Conservation (phyloP, 2,888 invertebrate genomes). For the Eristalis arbustorum region DNA sequence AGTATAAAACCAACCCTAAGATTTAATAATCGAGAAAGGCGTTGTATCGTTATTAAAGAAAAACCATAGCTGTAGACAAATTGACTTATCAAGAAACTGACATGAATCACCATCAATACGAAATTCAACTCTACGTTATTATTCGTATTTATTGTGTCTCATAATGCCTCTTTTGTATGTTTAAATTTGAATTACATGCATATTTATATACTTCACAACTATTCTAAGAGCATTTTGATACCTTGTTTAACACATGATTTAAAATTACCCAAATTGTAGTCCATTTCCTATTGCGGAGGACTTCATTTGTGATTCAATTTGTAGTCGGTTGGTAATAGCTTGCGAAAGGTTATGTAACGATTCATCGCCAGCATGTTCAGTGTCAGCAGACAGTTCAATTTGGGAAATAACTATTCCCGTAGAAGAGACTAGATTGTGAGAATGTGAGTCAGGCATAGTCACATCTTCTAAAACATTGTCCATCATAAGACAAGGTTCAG, state of each 20-base stretch:
- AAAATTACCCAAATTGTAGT: slow-evolving; percentile 77
- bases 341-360: slow-evolving; percentile 89
- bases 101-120: no score
- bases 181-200: background rate
- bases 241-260: background rate
- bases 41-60: no score
- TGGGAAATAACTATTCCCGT: slow-evolving; percentile 81
- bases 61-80: no score
- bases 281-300: slow-evolving; percentile 72
- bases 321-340: slow-evolving; percentile 87
- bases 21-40: no score
- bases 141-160: no score
- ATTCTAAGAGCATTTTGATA: background rate
- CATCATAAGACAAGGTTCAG: slow-evolving; percentile 90
- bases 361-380: slow-evolving; percentile 81
- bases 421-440: slow-evolving; percentile 85
- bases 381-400: slow-evolving; percentile 80
- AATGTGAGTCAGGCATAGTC: slow-evolving; percentile 84
- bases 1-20: no score
- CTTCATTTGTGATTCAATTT: slow-evolving; percentile 82
- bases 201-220: background rate
- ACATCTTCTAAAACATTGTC: slow-evolving; percentile 88
- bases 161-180: no score
- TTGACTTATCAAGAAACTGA: no score
- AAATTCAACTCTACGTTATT: no score